phyloP scores from a whole-genome alignment of 2,888 invertebrate species.

The Carabus problematicus region DNA sequence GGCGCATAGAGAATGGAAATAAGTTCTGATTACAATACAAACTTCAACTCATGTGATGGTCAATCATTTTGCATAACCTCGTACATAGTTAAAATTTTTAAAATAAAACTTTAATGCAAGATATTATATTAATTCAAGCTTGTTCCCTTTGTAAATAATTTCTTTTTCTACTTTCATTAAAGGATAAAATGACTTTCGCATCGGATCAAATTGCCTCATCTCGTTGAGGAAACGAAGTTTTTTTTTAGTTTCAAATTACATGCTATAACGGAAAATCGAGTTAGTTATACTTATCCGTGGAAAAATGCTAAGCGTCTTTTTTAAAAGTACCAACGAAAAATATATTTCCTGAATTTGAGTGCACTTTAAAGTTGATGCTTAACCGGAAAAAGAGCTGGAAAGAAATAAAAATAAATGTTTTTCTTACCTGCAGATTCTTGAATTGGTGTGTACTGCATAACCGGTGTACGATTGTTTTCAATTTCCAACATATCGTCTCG shows the following conservation, averaged over 20 bases:
- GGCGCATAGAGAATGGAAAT: too few species aligned
- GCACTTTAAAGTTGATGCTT: constrained; percentile 8
- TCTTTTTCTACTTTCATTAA: too few species aligned
- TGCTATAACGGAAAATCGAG: constrained; percentile 22
- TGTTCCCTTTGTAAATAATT: too few species aligned
- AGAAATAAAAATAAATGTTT: neutral
- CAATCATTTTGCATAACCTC: too few species aligned
- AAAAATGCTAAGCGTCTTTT: constrained; percentile 8
- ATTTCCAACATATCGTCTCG: constrained; percentile 48
- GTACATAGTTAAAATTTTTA: too few species aligned
- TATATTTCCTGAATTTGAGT: constrained; percentile 24
- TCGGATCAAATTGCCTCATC: constrained; percentile 8
- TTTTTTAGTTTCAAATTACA: constrained; percentile 31
- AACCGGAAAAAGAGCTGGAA: neutral
- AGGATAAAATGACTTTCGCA: too few species aligned
- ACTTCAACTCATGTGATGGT: too few species aligned
- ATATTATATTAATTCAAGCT: too few species aligned
- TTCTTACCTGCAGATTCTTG: constrained; percentile 77
- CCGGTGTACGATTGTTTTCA: constrained; percentile 63
- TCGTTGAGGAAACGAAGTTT: constrained; percentile 13
- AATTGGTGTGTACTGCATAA: constrained; percentile 81
- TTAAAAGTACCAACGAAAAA: neutral
- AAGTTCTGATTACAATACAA: too few species aligned
- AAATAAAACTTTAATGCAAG: too few species aligned
- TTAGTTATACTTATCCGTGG: constrained; percentile 18